A percentile compares a stretch with the other conserved stretches of the same genome.
Evolutionary conservation across 2,888 invertebrate genomes (phyloP).

Genomic region (Prenolepis imparis): DNA sequence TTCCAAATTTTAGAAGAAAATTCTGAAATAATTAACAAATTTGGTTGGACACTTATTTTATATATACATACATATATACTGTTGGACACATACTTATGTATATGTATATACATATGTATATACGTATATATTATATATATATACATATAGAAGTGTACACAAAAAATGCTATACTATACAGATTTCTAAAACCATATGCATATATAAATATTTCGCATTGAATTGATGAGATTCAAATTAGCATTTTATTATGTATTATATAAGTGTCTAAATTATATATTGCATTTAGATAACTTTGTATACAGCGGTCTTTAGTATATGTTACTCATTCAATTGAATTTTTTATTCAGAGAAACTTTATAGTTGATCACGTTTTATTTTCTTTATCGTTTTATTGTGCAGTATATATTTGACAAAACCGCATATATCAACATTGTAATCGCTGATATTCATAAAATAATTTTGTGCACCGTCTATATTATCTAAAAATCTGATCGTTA

Average conservation of each 20-base stretch:
- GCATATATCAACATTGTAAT: neutral
- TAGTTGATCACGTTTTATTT: neutral
- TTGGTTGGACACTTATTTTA: neutral
- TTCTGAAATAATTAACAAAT: neutral
- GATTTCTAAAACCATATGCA: neutral
- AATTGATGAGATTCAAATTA: neutral
- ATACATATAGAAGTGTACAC: too few relatives aligned
- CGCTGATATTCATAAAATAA: neutral
- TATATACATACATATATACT: neutral
- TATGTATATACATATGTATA: too few relatives aligned
- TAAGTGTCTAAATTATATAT: neutral
- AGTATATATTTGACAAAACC: neutral
- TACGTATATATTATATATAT: too few relatives aligned
- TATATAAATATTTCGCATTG: neutral
- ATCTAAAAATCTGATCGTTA: neutral
- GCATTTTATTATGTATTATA: neutral
- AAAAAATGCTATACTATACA: neutral
- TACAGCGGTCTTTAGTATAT: neutral
- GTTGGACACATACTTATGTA: too few relatives aligned
- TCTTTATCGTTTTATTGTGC: neutral
- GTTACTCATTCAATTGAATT: neutral
- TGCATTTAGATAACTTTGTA: neutral
- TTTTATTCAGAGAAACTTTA: neutral
- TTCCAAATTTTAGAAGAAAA: neutral
- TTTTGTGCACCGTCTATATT: neutral